Base-by-base conservation (phyloP, 2,113 vertebrate species). In the Isichthys henryi region DNA sequence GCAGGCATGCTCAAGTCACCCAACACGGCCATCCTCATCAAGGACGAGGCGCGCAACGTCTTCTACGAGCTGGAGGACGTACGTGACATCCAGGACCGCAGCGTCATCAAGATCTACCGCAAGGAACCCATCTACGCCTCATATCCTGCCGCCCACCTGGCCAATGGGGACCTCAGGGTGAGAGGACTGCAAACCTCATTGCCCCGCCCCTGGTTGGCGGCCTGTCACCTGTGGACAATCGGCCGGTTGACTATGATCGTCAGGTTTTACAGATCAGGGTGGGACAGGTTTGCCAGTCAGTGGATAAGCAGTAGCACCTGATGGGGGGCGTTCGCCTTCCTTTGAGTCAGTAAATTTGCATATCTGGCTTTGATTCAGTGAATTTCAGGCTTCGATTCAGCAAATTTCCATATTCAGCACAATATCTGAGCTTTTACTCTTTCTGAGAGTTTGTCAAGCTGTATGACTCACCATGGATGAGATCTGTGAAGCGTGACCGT, bases 1-100 rank as follows among this genome's bases (percentile, higher is more conserved):
- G 98, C 99, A 97, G 98, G 97, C 83, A 98, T 98, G 95, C 96
- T 99, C 50, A 98, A 98, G 91, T 98, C 97, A 19, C 97, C 97
- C 91, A 97, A 97, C 95, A 99, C 98, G 0, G 98, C 98, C 92
- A 97, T 99, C 95, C 96, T 99, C 93, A 99, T 99, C 95, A 99
- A 99, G 92, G 98, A 99, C 19, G 98, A 99, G 95, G 96, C 97
- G 0, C 96, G 98, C 0, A 99, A 99, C 0, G 96, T 99, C 93
- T 99, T 99, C 96, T 99, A 98, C 0, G 98, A 99, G 94, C 96
- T 99, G 94, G 98, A 99, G 94, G 98, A 99, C 8, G 97, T 99
- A 46, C 96, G 98, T 0, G 98, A 99, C 70, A 97, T 99, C 90
- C 98, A 99, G 93, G 98, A 99, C 94, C 96, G 98, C 90, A 99